These are phyloP conservation scores for Sclerurus mexicanus DNA, from an alignment of 2,113 vertebrate genomes.

Conservation along the genomic window DNA sequence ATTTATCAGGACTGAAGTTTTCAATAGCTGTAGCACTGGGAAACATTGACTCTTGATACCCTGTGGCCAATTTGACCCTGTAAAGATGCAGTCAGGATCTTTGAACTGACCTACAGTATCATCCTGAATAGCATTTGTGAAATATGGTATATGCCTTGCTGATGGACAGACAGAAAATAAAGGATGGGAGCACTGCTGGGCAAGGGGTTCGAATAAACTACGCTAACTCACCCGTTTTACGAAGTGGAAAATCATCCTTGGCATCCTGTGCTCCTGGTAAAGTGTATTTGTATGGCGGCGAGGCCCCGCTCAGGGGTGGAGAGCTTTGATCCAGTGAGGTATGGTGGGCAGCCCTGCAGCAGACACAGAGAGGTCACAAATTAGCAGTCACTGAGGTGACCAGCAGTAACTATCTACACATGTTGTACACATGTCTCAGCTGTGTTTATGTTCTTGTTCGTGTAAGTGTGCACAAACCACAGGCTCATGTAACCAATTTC, in stretches of 20 bases:
- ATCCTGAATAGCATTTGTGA: neutral
- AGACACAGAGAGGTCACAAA: conserved; percentile 49
- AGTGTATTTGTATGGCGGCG: conserved; percentile 91
- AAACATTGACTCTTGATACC: neutral
- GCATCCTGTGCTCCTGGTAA: conserved; percentile 86
- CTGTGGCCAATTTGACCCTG: neutral
- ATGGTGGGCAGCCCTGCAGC: conserved; percentile 91
- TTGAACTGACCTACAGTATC: neutral
- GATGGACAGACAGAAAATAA: neutral
- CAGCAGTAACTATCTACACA: conserved; percentile 54
- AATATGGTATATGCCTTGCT: neutral
- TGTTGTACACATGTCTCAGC: conserved; percentile 41
- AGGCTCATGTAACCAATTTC: conserved; percentile 38
- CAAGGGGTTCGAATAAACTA: neutral
- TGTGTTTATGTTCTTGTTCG: conserved; percentile 54
- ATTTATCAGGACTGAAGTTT: neutral
- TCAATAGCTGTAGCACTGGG: neutral
- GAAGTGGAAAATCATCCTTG: conserved; percentile 96
- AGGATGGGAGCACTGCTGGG: neutral
- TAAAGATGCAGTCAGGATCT: neutral
- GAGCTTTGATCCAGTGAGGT: conserved; percentile 98
- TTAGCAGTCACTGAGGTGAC: conserved; percentile 31
- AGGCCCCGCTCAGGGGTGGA: conserved; percentile 90
- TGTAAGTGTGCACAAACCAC: conserved; percentile 45
- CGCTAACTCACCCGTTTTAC: conserved; percentile 90